These are phyloP conservation scores for Eilema sororculum DNA, from an alignment of 2,888 invertebrate genomes.

Conservation along the genomic window DNA sequence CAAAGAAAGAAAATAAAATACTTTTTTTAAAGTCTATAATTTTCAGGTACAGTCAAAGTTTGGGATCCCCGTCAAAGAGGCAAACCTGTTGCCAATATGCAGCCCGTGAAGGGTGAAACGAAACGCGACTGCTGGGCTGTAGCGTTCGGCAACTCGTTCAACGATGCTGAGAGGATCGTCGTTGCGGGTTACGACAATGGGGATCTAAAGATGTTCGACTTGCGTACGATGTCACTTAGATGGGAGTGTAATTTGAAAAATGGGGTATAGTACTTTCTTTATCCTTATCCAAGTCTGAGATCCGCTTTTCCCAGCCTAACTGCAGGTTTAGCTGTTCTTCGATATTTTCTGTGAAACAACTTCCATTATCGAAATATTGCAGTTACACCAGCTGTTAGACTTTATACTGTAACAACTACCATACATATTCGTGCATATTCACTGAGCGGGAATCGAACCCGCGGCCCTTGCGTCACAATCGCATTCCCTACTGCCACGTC, in stretches of 20 bases:
- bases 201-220: constrained; percentile 97
- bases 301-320: no score
- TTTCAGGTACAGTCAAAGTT: constrained; percentile 94
- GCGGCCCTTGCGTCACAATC: no score
- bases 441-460: no score
- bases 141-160: constrained; percentile 96
- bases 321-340: no score
- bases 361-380: no score
- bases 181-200: constrained; percentile 98
- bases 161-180: constrained; percentile 93
- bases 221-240: constrained; percentile 92
- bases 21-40: not conserved
- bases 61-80: constrained; percentile 98
- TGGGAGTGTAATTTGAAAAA: constrained; percentile 98
- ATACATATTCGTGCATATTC: no score
- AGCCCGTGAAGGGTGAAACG: constrained; percentile 89
- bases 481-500: no score
- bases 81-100: constrained; percentile 96
- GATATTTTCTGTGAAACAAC: no score
- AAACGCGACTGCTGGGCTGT: constrained; percentile 97
- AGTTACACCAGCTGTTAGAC: no score
- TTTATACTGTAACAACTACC: no score
- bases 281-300: no score
- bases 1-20: no score
- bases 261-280: constrained; percentile 87